Conservation (phyloP, 2,797 vertebrate genomes). For the Brachyalestes nurse region DNA sequence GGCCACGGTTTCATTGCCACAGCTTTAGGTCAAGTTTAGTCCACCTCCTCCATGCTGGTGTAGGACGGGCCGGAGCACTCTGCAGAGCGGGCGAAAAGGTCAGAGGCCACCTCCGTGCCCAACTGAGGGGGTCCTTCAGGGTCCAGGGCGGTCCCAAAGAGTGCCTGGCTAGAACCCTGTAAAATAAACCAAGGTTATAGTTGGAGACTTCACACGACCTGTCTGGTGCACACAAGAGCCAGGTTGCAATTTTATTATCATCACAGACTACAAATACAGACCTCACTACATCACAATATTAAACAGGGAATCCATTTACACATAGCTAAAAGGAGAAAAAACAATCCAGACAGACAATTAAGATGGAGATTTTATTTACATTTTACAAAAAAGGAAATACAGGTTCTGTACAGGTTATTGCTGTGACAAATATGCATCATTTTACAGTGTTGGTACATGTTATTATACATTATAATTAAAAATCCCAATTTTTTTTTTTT, state of each 20-base stretch:
- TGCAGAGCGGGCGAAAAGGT: slow-evolving; percentile 82
- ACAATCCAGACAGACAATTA: slow-evolving; percentile 40
- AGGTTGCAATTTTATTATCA: not conserved
- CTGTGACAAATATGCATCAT: slow-evolving; percentile 23
- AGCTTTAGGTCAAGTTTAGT: slow-evolving; percentile 70
- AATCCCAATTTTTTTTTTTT: slow-evolving; percentile 1
- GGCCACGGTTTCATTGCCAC: slow-evolving; percentile 11
- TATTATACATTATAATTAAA: slow-evolving; percentile 4
- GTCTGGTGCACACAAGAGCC: slow-evolving; percentile 11
- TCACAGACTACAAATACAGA: not conserved
- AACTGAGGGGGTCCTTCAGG: slow-evolving; percentile 85
- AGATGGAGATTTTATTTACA: slow-evolving; percentile 68
- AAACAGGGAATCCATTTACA: no score
- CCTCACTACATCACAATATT: no score
- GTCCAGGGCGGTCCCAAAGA: slow-evolving; percentile 87
- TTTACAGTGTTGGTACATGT: slow-evolving; percentile 7
- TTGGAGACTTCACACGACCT: slow-evolving; percentile 26
- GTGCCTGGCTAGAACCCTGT: slow-evolving; percentile 89
- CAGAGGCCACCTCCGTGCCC: slow-evolving; percentile 82
- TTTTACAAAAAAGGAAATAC: slow-evolving; percentile 16
- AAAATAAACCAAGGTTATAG: slow-evolving; percentile 78
- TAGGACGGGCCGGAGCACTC: slow-evolving; percentile 88
- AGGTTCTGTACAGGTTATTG: slow-evolving; percentile 26
- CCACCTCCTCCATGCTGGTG: slow-evolving; percentile 99
- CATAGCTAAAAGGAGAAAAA: not conserved